These are phyloP conservation scores for Eumeta japonica DNA, from an alignment of 1,140 invertebrate species.

Conservation along the genomic window DNA sequence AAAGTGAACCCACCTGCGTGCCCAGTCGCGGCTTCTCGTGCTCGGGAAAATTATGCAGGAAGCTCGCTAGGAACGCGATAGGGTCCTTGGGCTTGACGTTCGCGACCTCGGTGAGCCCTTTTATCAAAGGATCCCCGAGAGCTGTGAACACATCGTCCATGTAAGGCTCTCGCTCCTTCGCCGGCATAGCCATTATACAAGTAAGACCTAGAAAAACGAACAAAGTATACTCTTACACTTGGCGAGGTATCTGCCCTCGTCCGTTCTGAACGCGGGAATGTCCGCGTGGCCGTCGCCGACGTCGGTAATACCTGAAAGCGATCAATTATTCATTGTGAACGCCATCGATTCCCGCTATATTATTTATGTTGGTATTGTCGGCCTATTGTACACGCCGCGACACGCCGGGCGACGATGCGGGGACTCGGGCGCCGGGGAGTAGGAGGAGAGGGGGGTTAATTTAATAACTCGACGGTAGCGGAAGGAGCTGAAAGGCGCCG, in stretches of 20 bases:
- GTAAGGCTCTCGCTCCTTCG: constrained; percentile 21
- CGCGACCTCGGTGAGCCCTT: constrained; percentile 82
- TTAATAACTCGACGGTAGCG: constrained; percentile 9
- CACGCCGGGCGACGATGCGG: too few relatives aligned
- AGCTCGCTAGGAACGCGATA: constrained; percentile 77
- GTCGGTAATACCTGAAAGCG: constrained; percentile 48
- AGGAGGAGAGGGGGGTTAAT: constrained; percentile 9
- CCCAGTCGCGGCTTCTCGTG: constrained; percentile 43
- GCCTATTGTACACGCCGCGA: too few relatives aligned
- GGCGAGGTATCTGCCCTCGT: constrained; percentile 79
- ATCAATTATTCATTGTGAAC: constrained; percentile 44
- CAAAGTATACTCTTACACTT: constrained; percentile 65
- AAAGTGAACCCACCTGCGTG: constrained; percentile 32
- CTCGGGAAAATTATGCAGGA: constrained; percentile 73
- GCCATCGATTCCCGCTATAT: constrained; percentile 31
- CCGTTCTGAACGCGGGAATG: constrained; percentile 72
- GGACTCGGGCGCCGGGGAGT: constrained; percentile 6
- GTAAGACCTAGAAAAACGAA: not conserved
- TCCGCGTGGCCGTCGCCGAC: constrained; percentile 62
- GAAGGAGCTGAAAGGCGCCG: constrained; percentile 11
- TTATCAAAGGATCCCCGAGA: constrained; percentile 81
- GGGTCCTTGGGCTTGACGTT: constrained; percentile 79
- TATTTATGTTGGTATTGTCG: constrained; percentile 10
- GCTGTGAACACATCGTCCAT: constrained; percentile 61
- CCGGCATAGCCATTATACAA: constrained; percentile 3